Conservation (phyloP, 1,140 invertebrate species). For the Tetranychus cinnabarinus region DNA sequence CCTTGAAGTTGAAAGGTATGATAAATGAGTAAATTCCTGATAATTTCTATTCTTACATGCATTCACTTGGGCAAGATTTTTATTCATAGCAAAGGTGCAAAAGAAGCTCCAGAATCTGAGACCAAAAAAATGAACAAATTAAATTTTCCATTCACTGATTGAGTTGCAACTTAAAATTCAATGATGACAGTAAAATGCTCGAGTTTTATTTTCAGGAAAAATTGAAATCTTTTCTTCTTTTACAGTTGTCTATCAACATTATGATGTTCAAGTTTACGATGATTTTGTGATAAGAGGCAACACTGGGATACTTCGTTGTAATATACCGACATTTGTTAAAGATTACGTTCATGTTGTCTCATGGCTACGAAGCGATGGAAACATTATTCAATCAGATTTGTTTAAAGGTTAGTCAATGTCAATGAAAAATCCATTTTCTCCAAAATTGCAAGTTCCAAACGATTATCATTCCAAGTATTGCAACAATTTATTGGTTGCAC, state of each 20-base stretch:
- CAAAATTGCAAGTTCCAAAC: background rate
- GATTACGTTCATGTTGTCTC: constrained; percentile 57
- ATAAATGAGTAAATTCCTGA: too few species aligned
- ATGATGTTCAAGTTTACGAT: constrained; percentile 19
- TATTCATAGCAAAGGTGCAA: too few species aligned
- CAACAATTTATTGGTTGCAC: background rate
- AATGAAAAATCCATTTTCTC: background rate
- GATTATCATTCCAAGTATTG: background rate
- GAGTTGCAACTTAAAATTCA: too few species aligned
- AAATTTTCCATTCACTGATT: too few species aligned
- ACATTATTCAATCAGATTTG: background rate
- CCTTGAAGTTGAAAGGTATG: too few species aligned
- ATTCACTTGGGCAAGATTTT: too few species aligned
- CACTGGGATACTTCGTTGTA: constrained; percentile 21
- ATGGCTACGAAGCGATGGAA: constrained; percentile 28
- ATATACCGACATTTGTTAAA: constrained; percentile 50
- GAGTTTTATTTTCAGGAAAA: too few species aligned
- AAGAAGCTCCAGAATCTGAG: too few species aligned
- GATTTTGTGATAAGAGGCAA: constrained; percentile 20
- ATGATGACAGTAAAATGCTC: too few species aligned
- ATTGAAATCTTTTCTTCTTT: background rate
- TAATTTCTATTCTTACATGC: too few species aligned
- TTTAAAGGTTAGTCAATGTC: background rate
- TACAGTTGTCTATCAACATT: constrained; percentile 9
- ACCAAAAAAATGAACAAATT: too few species aligned